Evolutionary conservation across 1,140 invertebrate species (phyloP), one percentile per base, ranked within the genome.

Genomic region (Reticulitermes speratus): DNA sequence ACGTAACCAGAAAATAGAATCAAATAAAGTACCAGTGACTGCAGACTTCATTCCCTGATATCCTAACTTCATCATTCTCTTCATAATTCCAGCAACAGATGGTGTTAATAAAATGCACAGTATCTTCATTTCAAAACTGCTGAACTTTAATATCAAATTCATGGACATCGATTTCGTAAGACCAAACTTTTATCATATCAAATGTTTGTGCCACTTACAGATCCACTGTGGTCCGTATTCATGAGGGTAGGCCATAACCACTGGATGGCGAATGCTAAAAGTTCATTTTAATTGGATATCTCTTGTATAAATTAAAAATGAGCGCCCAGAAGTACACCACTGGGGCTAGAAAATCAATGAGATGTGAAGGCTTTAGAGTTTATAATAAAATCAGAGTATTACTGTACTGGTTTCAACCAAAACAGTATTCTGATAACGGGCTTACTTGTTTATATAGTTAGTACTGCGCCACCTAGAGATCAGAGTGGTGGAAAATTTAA

Each of bases 291-390:
- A 30, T 75, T 75, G 65, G 11, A 75, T 75, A 30, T 55, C 52
- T 55, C 52, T 55, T 55, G 52, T 55, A 55, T 75, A 30, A 75
- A 75, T 75, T 75, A 75, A 75, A 75, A n/a, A 75, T 75, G 65
- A 25, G n/a, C 1, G 11, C 65, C 65, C 65, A 75, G 9, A 16
- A 75, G 6, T 75, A 11, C 65, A 75, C 6, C 65, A 75, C 25
- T 75, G 65, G 52, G 8, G 25, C 21, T 65, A 2, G n/a, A 75
- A 75, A 75, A 30, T 30, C 25, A 30, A 75, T 75, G 11, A 3
- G 14, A 75, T 30, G 14, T 55, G 52, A 55, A 55, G 9, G 19
- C 52, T 55, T 55, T 0, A 0, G 52, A 55, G 19, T 19, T 48
- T 48, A 16, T 48, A 16, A 48, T 48, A 16, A 12, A 48, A 16